Base-by-base conservation (phyloP, 1,140 invertebrate genomes). In the Drosophila nannoptera region DNA sequence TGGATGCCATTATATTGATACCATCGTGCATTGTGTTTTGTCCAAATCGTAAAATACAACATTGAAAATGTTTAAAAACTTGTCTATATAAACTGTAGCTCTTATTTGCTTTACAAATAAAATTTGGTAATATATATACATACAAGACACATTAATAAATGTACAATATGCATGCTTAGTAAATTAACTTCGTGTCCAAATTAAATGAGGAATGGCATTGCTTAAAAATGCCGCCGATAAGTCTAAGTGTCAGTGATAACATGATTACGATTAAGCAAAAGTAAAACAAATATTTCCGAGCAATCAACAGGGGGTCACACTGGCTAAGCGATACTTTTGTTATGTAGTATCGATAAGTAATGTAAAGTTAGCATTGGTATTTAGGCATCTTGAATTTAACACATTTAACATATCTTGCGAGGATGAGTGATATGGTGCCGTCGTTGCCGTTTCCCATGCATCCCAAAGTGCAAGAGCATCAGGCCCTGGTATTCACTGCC, bases 391-490 rank as follows among this genome's bases (percentile, higher is more conserved):
- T 45, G 45, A 46, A 35, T 42, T 31, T 46, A 31, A 22, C 36
- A 35, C 33, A 63, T 69, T 69, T 55, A 59, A 36, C 56, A 53
- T 29, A 22, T 43, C 53, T 38, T 42, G 36, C 14, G 61, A 9
- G 50, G 32, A 69, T 69, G 64, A 73, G 55, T 48, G 31, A 65
- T 9, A 54, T 63, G 43, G 48, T 71, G 75, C 45, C 62, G 50
- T 68, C 67, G 36, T 52, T 78, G 62, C 69, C 69, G 29, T 84
- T 84, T 53, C 80, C 81, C 38, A 65, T 86, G 81, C 73, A 84
- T 56, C 80, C 78, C 16, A 84, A 76, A 55, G 73, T 83, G 66
- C 73, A 83, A 43, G 69, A 73, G 54, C 73, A 86, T 73, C 59
- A 65, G 53, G 56, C 80, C 22, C 69, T 43, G 6, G 62, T 61